phyloP scores from a whole-genome alignment of 2,888 invertebrate species.

The Oegoconia quadripuncta region DNA sequence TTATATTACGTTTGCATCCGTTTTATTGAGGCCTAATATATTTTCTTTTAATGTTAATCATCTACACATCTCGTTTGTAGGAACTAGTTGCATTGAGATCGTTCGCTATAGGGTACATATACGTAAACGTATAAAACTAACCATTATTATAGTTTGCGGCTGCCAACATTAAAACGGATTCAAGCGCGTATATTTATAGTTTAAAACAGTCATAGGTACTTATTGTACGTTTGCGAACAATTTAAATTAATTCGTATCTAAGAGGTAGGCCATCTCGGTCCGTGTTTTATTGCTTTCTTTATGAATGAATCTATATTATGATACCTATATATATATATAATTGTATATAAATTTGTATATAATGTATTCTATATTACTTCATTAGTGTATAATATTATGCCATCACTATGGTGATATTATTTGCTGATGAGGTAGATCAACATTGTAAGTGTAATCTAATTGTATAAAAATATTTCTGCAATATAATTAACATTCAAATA shows the following conservation, averaged over 20 bases:
- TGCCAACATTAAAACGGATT: neutral
- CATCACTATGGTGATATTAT: slow-evolving; percentile 21
- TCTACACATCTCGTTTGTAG: neutral
- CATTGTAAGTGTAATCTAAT: slow-evolving; percentile 61
- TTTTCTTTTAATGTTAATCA: neutral
- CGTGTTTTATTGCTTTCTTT: slow-evolving; percentile 29
- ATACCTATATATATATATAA: slow-evolving; percentile 20
- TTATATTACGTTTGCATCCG: slow-evolving; percentile 8
- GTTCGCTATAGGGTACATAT: too few species aligned
- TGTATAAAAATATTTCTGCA: slow-evolving; percentile 78
- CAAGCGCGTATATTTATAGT: neutral
- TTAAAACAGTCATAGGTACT: slow-evolving; percentile 2
- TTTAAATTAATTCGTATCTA: slow-evolving; percentile 24
- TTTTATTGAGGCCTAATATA: neutral
- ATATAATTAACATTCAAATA: slow-evolving; percentile 77
- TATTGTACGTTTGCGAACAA: slow-evolving; percentile 4
- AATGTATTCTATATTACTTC: too few species aligned
- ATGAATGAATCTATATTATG: slow-evolving; percentile 18
- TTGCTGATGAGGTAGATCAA: slow-evolving; percentile 71
- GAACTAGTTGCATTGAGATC: neutral
- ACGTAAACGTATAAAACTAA: too few species aligned
- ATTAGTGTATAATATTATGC: slow-evolving; percentile 17
- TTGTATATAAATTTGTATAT: too few species aligned
- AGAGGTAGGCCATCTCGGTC: slow-evolving; percentile 56
- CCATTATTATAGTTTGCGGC: too few species aligned